phyloP scores from a whole-genome alignment of 1,140 invertebrate genomes.

The Gonatopus flavifemur region DNA sequence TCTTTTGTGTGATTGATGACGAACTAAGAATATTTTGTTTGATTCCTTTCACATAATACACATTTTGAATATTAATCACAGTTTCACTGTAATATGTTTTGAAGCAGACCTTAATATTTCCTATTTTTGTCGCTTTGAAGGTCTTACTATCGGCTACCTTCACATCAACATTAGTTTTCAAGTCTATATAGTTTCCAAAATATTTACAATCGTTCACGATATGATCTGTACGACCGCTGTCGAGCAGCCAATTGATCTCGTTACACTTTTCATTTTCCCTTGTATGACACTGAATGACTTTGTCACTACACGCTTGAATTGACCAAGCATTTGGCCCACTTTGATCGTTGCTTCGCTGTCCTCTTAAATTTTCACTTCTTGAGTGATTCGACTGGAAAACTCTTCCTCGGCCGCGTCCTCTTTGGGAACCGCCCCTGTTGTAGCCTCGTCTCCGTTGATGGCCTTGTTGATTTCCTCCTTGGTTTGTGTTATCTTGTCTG shows the following conservation, averaged over 20 bases:
- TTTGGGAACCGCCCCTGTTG: too few relatives aligned
- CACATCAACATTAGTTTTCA: slow-evolving; percentile 16
- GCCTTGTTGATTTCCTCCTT: slow-evolving; percentile 3
- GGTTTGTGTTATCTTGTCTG: not conserved
- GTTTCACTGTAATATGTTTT: slow-evolving; percentile 12
- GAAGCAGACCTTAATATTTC: slow-evolving; percentile 8
- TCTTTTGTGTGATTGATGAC: slow-evolving; percentile 12
- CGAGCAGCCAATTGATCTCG: slow-evolving; percentile 17
- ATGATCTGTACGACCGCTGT: slow-evolving; percentile 25
- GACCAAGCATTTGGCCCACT: not conserved
- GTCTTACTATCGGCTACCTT: slow-evolving; percentile 16
- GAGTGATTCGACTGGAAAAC: too few relatives aligned
- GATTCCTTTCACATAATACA: slow-evolving; percentile 14
- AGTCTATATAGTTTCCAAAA: not conserved
- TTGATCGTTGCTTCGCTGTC: not conserved
- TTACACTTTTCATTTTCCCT: slow-evolving; percentile 12
- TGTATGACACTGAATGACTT: not conserved
- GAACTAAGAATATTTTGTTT: slow-evolving; percentile 18
- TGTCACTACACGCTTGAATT: not conserved
- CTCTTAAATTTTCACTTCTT: too few relatives aligned
- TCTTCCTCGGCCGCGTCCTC: too few relatives aligned
- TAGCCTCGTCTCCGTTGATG: too few relatives aligned
- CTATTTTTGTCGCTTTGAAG: slow-evolving; percentile 19
- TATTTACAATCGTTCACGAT: slow-evolving; percentile 13
- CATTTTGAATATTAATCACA: slow-evolving; percentile 15